Evolutionary conservation across 1,140 invertebrate species (phyloP).

Genomic region (Stenopsyche tienmushanensis): DNA sequence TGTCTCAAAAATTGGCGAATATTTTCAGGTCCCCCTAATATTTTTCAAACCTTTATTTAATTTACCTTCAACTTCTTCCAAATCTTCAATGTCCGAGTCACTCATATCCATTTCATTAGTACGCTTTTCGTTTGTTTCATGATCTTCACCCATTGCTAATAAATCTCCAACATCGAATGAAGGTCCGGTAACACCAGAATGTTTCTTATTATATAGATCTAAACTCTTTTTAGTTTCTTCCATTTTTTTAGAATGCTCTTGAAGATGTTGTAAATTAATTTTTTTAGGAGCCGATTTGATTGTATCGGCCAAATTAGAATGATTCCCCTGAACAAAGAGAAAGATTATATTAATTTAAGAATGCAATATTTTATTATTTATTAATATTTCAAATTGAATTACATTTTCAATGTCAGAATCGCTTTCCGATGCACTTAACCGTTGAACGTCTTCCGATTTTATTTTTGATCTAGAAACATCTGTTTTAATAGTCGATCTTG

Average conservation of each 20-base stretch:
- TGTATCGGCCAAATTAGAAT: background rate
- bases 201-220: slow-evolving; percentile 40
- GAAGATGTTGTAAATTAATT: slow-evolving; percentile 30
- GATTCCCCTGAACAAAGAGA: background rate
- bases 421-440: slow-evolving; percentile 45
- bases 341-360: too few relatives aligned
- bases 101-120: slow-evolving; percentile 50
- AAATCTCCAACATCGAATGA: slow-evolving; percentile 46
- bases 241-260: slow-evolving; percentile 43
- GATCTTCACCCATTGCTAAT: slow-evolving; percentile 52
- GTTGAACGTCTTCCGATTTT: slow-evolving; percentile 30
- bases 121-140: slow-evolving; percentile 38
- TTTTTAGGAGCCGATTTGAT: slow-evolving; percentile 14
- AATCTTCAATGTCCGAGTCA: slow-evolving; percentile 62
- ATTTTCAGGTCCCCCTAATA: too few relatives aligned
- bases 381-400: too few relatives aligned
- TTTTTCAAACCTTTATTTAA: too few relatives aligned
- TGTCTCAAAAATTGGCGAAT: too few relatives aligned
- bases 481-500: too few relatives aligned
- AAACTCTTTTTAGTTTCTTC: slow-evolving; percentile 45
- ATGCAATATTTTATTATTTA: too few relatives aligned
- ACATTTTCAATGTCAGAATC: slow-evolving; percentile 44
- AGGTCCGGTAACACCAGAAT: slow-evolving; percentile 16
- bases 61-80: slow-evolving; percentile 65
- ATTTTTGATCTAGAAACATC: slow-evolving; percentile 6